Percentiles rank a stretch among this genome's conserved stretches.
Conservation (phyloP, 64 coral and sea anemone species). For the Actinia equina region DNA sequence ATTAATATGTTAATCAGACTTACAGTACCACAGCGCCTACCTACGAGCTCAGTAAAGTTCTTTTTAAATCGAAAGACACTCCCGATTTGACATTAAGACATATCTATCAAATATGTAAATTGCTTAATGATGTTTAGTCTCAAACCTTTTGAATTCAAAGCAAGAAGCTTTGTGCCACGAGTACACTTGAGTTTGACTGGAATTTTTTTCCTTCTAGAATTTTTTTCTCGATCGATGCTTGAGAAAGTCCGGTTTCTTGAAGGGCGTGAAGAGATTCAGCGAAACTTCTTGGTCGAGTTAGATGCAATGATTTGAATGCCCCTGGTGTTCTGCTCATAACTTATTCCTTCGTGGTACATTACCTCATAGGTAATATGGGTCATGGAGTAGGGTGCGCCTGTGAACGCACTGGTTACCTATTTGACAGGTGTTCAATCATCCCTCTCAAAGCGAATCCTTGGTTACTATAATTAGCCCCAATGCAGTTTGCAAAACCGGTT, state of each 20-base stretch:
- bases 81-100: neutral
- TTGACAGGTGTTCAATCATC: constrained; percentile 3
- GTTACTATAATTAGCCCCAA: neutral
- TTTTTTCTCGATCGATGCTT: neutral
- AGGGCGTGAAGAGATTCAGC: neutral
- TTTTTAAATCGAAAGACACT: neutral
- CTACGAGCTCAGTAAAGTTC: neutral
- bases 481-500: neutral
- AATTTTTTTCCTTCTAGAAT: neutral
- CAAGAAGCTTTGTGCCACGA: neutral
- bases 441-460: neutral
- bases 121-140: neutral
- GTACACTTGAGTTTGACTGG: neutral
- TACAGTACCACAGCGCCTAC: neutral
- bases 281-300: constrained; percentile 29
- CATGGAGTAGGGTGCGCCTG: constrained; percentile 15
- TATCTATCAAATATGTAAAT: constrained; percentile 2
- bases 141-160: neutral
- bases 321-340: constrained; percentile 4
- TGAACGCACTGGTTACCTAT: constrained; percentile 1
- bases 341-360: constrained; percentile 37
- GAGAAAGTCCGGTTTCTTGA: neutral
- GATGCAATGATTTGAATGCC: constrained; percentile 39
- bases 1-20: neutral
- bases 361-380: constrained; percentile 55